Evolutionary conservation across 2,797 vertebrate genomes (phyloP), one percentile per base, ranked within the genome.

Genomic region (Spondyliosoma cantharus): DNA sequence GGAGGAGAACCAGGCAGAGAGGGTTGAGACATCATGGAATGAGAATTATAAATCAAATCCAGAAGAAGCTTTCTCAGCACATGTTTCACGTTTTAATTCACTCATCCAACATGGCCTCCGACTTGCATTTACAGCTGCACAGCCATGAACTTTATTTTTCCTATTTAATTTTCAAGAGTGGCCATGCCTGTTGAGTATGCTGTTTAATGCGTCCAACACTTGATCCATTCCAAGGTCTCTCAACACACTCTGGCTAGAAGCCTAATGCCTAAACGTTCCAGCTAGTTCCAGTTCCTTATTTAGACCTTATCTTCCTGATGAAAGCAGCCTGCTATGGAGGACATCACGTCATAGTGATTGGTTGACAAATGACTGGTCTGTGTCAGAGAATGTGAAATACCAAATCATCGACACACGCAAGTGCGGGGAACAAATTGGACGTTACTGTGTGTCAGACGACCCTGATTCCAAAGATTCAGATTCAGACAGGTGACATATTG

Each of bases 1-100:
- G 48, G 24, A 37, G 20, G 54, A 37, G 52, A 68, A 65, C 22
- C 45, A 16, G 19, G 37, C 46, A 58, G 22, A 66, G 11, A 71
- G 61, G 76, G 50, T 29, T 45, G 49, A 80, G 25, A 45, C 22
- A 60, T 70, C 59, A 63, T 5, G 25, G 48, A 48, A 15, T 43
- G 20, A 58, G 4, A 48, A 58, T 70, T 73, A 45, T 15, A 75
- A 42, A 62, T 59, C 2, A 63, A 45, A 17, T 59, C 2, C 24
- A 59, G 25, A 32, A 14, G 56, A 69, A 19, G n/a, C 19, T n/a
- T 13, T 48, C 2, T n/a, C 19, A 20, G n/a, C 4, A 56, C 22
- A 17, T 32, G 50, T 7, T 37, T 45, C 7, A 52, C 1, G 13
- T 19, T 52, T 48, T 15, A 19, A 7, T 72, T 71, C 15, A 25